Conservation (phyloP, 2,113 vertebrate species). For the Labrus mixtus region DNA sequence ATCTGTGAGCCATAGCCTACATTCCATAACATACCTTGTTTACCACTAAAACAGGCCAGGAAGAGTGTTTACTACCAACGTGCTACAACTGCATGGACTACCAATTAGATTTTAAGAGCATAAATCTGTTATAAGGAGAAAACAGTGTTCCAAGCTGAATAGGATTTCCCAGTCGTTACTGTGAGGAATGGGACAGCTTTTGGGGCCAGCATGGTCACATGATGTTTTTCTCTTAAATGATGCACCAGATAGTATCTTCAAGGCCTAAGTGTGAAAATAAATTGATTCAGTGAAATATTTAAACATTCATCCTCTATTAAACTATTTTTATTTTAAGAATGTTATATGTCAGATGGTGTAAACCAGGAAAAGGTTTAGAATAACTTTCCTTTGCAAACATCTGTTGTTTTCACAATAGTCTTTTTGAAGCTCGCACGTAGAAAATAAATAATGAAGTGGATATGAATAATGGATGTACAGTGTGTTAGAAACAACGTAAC, state of each 20-base stretch:
- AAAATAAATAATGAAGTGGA: no score
- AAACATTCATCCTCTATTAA: background rate
- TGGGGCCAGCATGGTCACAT: slow-evolving; percentile 50
- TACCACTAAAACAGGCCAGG: slow-evolving; percentile 5
- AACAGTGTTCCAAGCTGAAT: slow-evolving; percentile 57
- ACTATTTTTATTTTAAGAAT: background rate
- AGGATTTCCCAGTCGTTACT: slow-evolving; percentile 49
- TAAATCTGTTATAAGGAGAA: slow-evolving; percentile 73
- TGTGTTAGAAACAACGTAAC: no score
- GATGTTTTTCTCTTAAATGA: slow-evolving; percentile 62
- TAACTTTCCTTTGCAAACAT: no score
- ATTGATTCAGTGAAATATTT: background rate
- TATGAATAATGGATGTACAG: no score
- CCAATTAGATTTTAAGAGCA: slow-evolving; percentile 69
- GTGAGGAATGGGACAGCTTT: slow-evolving; percentile 66
- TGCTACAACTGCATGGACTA: slow-evolving; percentile 59
- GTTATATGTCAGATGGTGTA: background rate
- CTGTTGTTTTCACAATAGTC: no score
- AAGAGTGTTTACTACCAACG: slow-evolving; percentile 32
- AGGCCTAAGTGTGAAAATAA: background rate
- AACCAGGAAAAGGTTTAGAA: no score
- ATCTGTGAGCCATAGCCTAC: background rate
- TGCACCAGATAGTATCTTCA: slow-evolving; percentile 30
- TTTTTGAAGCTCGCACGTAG: no score
- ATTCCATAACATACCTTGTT: slow-evolving; percentile 5